These are phyloP conservation scores for Lasioglossum malachurum DNA, from an alignment of 2,888 invertebrate species.

Conservation along the genomic window DNA sequence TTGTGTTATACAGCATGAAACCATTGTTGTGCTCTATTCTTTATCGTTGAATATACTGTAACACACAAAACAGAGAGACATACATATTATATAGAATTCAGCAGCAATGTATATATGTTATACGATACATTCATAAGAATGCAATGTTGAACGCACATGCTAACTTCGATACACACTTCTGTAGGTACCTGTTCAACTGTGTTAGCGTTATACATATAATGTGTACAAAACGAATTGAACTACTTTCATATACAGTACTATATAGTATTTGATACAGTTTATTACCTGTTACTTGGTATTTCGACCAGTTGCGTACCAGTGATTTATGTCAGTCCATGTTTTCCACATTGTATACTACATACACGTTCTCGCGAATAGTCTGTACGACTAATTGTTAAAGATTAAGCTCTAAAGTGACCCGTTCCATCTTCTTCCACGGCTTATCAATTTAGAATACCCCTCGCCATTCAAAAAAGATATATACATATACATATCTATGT, in stretches of 20 bases:
- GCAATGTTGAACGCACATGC: slow-evolving; percentile 38
- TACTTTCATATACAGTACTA: neutral
- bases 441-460: slow-evolving; percentile 14
- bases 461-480: slow-evolving; percentile 31
- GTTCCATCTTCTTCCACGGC: slow-evolving; percentile 13
- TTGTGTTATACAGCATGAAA: slow-evolving; percentile 5
- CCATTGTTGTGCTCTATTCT: neutral
- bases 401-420: neutral
- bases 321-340: neutral
- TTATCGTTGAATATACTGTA: slow-evolving; percentile 7
- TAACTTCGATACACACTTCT: slow-evolving; percentile 36
- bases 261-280: slow-evolving; percentile 21
- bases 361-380: neutral
- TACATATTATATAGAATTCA: slow-evolving; percentile 3
- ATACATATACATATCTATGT: neutral
- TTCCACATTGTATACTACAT: slow-evolving; percentile 6
- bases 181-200: slow-evolving; percentile 27
- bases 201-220: slow-evolving; percentile 14
- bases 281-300: slow-evolving; percentile 1
- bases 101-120: neutral
- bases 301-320: neutral
- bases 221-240: slow-evolving; percentile 23
- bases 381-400: slow-evolving; percentile 17
- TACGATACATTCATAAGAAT: neutral
- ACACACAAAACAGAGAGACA: neutral